Evolutionary conservation across 2,888 invertebrate species (phyloP).

Genomic region (Criorhina ranunculi): DNA sequence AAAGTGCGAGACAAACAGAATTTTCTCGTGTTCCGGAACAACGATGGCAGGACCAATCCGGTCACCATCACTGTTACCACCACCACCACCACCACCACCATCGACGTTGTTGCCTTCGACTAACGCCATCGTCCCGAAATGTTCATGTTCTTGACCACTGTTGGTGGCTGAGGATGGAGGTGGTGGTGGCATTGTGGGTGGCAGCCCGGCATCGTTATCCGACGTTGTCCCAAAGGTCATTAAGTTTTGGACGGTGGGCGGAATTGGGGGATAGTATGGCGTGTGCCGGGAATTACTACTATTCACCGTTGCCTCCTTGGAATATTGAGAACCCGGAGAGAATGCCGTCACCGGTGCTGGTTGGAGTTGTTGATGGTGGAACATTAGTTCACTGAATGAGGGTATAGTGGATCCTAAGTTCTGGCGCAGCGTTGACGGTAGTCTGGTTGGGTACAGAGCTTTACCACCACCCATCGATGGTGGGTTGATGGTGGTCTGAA

Average conservation of each 20-base stretch:
- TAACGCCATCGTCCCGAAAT: slow-evolving; percentile 67
- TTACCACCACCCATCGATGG: slow-evolving; percentile 20
- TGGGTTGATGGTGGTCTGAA: slow-evolving; percentile 20
- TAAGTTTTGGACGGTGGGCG: slow-evolving; percentile 68
- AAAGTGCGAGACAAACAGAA: slow-evolving; percentile 83
- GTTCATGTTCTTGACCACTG: slow-evolving; percentile 74
- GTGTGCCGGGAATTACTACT: slow-evolving; percentile 59
- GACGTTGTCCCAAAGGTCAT: slow-evolving; percentile 70
- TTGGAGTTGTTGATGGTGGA: slow-evolving; percentile 73
- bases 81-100: slow-evolving; percentile 27
- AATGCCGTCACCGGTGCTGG: slow-evolving; percentile 41
- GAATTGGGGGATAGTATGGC: slow-evolving; percentile 53
- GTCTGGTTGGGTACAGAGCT: slow-evolving; percentile 63
- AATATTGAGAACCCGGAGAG: slow-evolving; percentile 41
- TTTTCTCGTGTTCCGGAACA: slow-evolving; percentile 79
- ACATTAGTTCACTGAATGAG: slow-evolving; percentile 72
- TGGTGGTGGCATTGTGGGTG: slow-evolving; percentile 63
- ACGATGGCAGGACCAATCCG: slow-evolving; percentile 53
- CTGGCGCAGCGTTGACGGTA: slow-evolving; percentile 55
- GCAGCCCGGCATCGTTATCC: slow-evolving; percentile 56
- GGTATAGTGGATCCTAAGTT: slow-evolving; percentile 73
- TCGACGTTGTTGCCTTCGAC: slow-evolving; percentile 60
- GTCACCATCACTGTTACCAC: slow-evolving; percentile 1
- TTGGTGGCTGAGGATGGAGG: slow-evolving; percentile 73
- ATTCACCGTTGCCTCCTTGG: slow-evolving; percentile 46